A percentile compares a stretch with the other conserved stretches of the same genome.
Conservation (phyloP, 2,113 vertebrate species). For the Sylvia atricapilla region DNA sequence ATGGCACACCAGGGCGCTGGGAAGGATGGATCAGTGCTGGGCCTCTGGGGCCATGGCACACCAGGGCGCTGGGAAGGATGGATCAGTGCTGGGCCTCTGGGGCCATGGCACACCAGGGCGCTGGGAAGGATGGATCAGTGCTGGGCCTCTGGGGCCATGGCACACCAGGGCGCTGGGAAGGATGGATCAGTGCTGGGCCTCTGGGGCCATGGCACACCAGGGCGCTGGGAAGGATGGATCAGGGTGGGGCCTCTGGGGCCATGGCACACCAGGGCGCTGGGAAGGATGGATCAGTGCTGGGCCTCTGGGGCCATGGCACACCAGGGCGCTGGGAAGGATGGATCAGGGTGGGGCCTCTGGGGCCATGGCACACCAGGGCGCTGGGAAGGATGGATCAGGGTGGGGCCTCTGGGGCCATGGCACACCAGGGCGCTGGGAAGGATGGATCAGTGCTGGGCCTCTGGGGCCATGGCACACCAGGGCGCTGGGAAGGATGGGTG, state of each 20-base stretch:
- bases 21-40: not conserved
- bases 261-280: too few species aligned
- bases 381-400: not conserved
- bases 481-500: not conserved
- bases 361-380: rapidly evolving
- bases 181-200: not conserved
- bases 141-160: rapidly evolving
- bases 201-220: rapidly evolving
- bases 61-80: too few species aligned
- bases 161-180: too few species aligned
- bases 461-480: too few species aligned
- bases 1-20: too few species aligned
- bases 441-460: not conserved
- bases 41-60: rapidly evolving
- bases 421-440: too few species aligned
- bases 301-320: rapidly evolving
- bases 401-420: rapidly evolving
- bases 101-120: rapidly evolving
- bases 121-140: not conserved
- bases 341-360: not conserved
- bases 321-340: too few species aligned
- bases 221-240: too few species aligned
- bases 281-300: not conserved
- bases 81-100: not conserved
- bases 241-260: rapidly evolving